phyloP scores from a whole-genome alignment of 2,888 invertebrate genomes.

The Acanthosepion esculentum region DNA sequence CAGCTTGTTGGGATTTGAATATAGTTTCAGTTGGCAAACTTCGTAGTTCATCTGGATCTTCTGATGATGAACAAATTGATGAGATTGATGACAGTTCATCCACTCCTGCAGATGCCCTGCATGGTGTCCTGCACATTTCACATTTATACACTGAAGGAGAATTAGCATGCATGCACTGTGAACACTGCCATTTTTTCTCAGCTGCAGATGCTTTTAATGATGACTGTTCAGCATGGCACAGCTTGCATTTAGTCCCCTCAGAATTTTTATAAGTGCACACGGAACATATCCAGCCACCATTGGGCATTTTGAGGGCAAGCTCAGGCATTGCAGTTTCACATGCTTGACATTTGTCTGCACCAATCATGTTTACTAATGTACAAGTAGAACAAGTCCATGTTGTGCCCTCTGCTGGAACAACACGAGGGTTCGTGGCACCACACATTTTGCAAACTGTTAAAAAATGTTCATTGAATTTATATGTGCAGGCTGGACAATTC shows the following conservation, averaged over 20 bases:
- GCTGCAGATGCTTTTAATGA: background rate
- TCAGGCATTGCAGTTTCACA: slow-evolving; percentile 55
- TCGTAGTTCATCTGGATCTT: background rate
- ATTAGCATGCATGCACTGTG: slow-evolving; percentile 37
- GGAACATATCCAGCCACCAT: background rate
- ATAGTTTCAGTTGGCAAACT: slow-evolving; percentile 14
- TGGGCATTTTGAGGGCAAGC: background rate
- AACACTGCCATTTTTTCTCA: slow-evolving; percentile 25
- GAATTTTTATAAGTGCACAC: slow-evolving; percentile 37
- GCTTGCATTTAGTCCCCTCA: background rate
- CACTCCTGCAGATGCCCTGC: no score
- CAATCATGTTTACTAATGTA: slow-evolving; percentile 58
- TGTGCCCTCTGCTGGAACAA: background rate
- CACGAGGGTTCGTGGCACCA: background rate
- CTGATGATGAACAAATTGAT: background rate
- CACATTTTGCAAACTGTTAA: background rate
- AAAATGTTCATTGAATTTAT: background rate
- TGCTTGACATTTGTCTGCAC: slow-evolving; percentile 53
- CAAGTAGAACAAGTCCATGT: slow-evolving; percentile 61
- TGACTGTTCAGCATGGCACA: background rate
- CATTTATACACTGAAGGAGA: background rate
- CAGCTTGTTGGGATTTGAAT: slow-evolving; percentile 82
- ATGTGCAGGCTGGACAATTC: background rate
- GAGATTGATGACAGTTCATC: background rate
- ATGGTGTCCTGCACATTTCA: slow-evolving; percentile 71